phyloP scores from a whole-genome alignment of 2,888 invertebrate species.

The Melanargia galathea region DNA sequence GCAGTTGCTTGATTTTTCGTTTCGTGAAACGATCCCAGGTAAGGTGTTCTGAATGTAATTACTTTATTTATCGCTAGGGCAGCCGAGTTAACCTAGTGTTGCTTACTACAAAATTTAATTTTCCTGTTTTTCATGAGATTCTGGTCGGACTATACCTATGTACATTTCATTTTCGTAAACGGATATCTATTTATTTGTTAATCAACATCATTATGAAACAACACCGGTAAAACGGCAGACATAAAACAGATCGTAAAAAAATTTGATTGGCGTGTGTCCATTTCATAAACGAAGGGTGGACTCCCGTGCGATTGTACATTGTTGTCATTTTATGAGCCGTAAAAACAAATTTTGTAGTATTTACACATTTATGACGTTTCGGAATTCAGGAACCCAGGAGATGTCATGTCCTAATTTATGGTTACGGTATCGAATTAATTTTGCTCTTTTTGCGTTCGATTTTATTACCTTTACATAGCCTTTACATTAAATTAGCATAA shows the following conservation, averaged over 20 bases:
- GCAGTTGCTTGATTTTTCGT: no score
- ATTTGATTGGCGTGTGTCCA: slow-evolving; percentile 26
- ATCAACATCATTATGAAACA: slow-evolving; percentile 22
- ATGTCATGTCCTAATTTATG: slow-evolving; percentile 11
- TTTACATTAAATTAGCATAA: neutral
- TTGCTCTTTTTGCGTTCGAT: neutral
- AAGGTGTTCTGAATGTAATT: no score
- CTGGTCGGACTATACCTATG: no score
- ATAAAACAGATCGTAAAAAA: slow-evolving; percentile 26
- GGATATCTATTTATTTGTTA: slow-evolving; percentile 15
- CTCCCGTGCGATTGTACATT: slow-evolving; percentile 21
- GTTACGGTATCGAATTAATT: slow-evolving; percentile 4
- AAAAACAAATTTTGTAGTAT: slow-evolving; percentile 24
- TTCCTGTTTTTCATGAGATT: no score
- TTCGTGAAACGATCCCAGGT: no score
- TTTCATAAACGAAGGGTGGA: slow-evolving; percentile 25
- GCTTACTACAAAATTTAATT: no score
- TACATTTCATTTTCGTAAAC: neutral
- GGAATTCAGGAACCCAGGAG: neutral
- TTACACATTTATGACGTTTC: slow-evolving; percentile 19
- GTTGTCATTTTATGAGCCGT: slow-evolving; percentile 24
- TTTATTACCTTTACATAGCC: neutral
- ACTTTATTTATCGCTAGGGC: no score
- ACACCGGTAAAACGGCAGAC: slow-evolving; percentile 11
- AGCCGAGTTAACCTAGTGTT: no score